Evolutionary conservation across 2,888 invertebrate species (phyloP), one percentile per base, ranked within the genome.

Genomic region (Eubasilissa splendida): DNA sequence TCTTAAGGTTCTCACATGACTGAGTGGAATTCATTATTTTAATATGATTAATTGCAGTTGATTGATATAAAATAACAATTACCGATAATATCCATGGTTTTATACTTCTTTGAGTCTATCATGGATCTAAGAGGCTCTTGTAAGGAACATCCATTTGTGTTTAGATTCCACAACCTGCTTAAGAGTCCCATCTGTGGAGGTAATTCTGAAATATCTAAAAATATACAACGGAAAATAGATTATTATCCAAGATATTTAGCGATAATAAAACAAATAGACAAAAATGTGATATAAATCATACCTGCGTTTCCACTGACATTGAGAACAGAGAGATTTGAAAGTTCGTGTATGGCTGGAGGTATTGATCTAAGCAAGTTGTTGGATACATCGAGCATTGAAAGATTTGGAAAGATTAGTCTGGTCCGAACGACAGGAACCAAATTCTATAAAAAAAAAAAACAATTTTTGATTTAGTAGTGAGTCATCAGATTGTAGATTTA

Each of bases 101-200:
- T 97, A 88, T 96, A 97, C 85, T 96, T 95, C 85, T 98, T 98
- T 80, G 96, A 94, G 74, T 96, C 95, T 81, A 99, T 95, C 96
- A 98, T 97, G 0, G 96, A 94, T 83, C 94, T 94, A 0, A 98
- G 89, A 0, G 98, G 98, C 86, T 98, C 98, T 85, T 94, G 94
- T 11, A 98, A 90, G 50, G 94, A 92, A 86, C 99, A 99, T 3
- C 97, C 97, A 65, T 95, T 93, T 3, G 98, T 96, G 88, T 97
- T 97, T 59, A 99, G 90, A 89, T 98, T 99, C 99, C 99, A 99
- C 59, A 99, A 91, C n/a, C 97, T 94, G 0, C 96, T 95, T 2
- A 99, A 91, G 8, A 98, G 90, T 0, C 99, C 99, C 94, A 99
- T 95, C 88, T 98, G 97, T 0, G 99, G 96, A 0, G 99, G 99